phyloP scores from a whole-genome alignment of 2,113 vertebrate genomes.

The Pteronura brasiliensis region DNA sequence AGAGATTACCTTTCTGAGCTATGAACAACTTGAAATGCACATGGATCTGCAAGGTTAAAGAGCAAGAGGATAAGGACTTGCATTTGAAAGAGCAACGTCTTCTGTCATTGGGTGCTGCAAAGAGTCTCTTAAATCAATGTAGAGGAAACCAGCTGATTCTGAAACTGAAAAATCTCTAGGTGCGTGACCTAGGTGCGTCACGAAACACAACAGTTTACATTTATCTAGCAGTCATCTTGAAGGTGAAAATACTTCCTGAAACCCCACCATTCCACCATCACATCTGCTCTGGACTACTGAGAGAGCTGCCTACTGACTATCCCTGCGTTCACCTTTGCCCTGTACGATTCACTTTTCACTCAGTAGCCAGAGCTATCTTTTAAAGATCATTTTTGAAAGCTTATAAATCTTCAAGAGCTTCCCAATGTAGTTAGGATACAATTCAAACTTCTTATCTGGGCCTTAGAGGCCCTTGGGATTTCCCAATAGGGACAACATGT shows the following conservation, averaged over 20 bases:
- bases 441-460: background rate
- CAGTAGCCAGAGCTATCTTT: background rate
- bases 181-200: too few species aligned
- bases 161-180: conserved; percentile 7
- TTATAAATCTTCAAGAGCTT: background rate
- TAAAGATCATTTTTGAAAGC: background rate
- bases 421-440: background rate
- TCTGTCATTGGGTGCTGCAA: conserved; percentile 25
- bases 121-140: conserved; percentile 24
- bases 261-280: background rate
- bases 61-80: conserved; percentile 43
- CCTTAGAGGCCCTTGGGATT: background rate
- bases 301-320: background rate
- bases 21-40: conserved; percentile 58
- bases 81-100: conserved; percentile 44
- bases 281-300: background rate
- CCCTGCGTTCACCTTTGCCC: background rate
- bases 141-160: background rate
- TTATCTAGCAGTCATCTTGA: background rate
- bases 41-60: conserved; percentile 34
- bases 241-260: background rate
- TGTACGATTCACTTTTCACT: background rate
- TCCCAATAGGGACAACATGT: background rate
- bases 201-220: background rate
- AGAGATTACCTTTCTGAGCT: conserved; percentile 44